phyloP scores from a whole-genome alignment of 37 sponge, comb jelly and placozoan genomes.

The Spongilla lacustris region DNA sequence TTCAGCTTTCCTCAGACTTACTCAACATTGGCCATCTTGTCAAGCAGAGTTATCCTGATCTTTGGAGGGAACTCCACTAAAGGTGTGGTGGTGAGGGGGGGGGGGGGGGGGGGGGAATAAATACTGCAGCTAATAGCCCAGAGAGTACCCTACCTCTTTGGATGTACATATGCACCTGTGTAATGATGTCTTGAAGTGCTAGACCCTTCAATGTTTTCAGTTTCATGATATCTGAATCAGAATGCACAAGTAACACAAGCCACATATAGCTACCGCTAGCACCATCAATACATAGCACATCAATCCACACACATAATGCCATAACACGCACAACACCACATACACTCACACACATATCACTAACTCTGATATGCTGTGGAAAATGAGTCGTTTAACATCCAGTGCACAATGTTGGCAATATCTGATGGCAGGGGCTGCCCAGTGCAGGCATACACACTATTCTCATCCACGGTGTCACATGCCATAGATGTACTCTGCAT shows the following conservation, averaged over 20 bases:
- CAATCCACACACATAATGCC: not conserved
- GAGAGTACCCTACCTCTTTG: slow-evolving; percentile 67
- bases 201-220: slow-evolving; percentile 92
- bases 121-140: too few species aligned
- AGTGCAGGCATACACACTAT: slow-evolving; percentile 87
- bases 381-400: slow-evolving; percentile 95
- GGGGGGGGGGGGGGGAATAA: not conserved
- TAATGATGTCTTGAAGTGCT: slow-evolving; percentile 91
- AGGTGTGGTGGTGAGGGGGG: not conserved
- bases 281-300: not conserved
- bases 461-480: slow-evolving; percentile 76
- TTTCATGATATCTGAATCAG: slow-evolving; percentile 65
- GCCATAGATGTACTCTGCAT: slow-evolving; percentile 88
- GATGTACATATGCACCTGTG: slow-evolving; percentile 84
- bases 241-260: too few species aligned
- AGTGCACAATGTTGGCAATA: slow-evolving; percentile 89
- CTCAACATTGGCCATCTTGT: slow-evolving; percentile 91
- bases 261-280: not conserved
- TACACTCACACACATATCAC: not conserved
- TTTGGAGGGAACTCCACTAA: slow-evolving; percentile 92
- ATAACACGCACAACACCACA: not conserved
- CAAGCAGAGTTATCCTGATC: slow-evolving; percentile 74
- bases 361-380: slow-evolving; percentile 73
- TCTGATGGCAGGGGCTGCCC: slow-evolving; percentile 94
- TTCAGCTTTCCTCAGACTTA: too few species aligned